Evolutionary conservation across 2,888 invertebrate genomes (phyloP).

Genomic region (Polyommatus iphigenia): DNA sequence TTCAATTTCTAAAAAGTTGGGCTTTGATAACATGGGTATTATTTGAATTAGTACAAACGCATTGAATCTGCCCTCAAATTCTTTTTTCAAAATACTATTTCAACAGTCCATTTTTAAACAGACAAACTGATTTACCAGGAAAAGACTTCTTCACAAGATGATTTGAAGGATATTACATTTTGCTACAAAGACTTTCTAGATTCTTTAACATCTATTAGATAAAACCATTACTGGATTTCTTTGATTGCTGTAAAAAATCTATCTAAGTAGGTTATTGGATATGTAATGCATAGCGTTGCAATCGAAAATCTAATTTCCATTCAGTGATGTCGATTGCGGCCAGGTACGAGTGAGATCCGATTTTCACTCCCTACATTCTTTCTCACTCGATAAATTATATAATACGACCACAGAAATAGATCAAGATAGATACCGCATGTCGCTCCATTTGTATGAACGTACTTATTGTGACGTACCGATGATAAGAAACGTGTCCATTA

Average conservation of each 20-base stretch:
- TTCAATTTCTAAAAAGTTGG: no score
- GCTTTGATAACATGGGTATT: no score
- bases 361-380: slow-evolving; percentile 62
- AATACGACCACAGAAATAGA: slow-evolving; percentile 36
- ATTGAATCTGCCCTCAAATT: no score
- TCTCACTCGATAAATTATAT: slow-evolving; percentile 49
- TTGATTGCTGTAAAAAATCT: slow-evolving; percentile 21
- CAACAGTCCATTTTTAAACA: neutral
- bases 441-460: no score
- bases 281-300: slow-evolving; percentile 65
- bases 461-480: no score
- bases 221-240: neutral
- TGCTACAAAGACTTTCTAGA: neutral
- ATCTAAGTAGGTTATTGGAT: slow-evolving; percentile 57
- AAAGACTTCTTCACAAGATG: neutral
- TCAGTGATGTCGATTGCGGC: slow-evolving; percentile 70
- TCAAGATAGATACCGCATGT: no score
- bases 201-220: neutral
- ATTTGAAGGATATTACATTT: neutral
- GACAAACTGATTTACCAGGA: neutral
- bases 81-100: no score
- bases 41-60: no score
- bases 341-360: slow-evolving; percentile 68
- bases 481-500: no score
- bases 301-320: slow-evolving; percentile 72